Evolutionary conservation across 30 jellyfish, hydroid and myxozoan species (phyloP).

Genomic region (Nemopilema nomurai): DNA sequence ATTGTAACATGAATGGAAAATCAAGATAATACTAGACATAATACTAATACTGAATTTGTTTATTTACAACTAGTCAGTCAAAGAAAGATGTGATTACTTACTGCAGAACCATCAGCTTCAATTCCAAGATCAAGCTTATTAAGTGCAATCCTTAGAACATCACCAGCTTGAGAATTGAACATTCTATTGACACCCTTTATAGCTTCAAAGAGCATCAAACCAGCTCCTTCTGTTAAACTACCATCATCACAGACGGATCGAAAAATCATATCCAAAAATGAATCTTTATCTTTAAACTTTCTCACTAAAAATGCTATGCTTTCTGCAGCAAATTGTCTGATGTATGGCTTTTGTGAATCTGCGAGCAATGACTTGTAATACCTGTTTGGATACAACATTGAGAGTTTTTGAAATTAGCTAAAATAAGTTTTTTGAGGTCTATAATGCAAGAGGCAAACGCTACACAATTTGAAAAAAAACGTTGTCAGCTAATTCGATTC

Average conservation of each 20-base stretch:
- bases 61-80: too few species aligned
- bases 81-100: not conserved
- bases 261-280: slow-evolving; percentile 51
- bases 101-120: not conserved
- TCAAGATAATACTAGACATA: too few species aligned
- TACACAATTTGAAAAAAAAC: too few species aligned
- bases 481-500: too few species aligned
- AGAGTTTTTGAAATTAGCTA: too few species aligned
- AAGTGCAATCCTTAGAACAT: slow-evolving; percentile 27
- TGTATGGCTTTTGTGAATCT: slow-evolving; percentile 62
- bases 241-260: slow-evolving; percentile 37
- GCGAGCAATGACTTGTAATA: slow-evolving; percentile 54
- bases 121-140: slow-evolving; percentile 9
- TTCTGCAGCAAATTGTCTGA: slow-evolving; percentile 84
- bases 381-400: too few species aligned
- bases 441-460: too few species aligned
- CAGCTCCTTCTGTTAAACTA: slow-evolving; percentile 68
- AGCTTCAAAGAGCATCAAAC: slow-evolving; percentile 67
- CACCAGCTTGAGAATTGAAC: slow-evolving; percentile 63
- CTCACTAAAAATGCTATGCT: slow-evolving; percentile 78
- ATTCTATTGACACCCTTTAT: slow-evolving; percentile 64
- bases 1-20: too few species aligned
- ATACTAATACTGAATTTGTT: not conserved
- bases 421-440: too few species aligned
- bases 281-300: slow-evolving; percentile 40